A percentile compares a stretch with the other conserved stretches of the same genome.
These are phyloP conservation scores for Astyanax mexicanus DNA, from an alignment of 2,797 vertebrate species.

Conservation along the genomic window DNA sequence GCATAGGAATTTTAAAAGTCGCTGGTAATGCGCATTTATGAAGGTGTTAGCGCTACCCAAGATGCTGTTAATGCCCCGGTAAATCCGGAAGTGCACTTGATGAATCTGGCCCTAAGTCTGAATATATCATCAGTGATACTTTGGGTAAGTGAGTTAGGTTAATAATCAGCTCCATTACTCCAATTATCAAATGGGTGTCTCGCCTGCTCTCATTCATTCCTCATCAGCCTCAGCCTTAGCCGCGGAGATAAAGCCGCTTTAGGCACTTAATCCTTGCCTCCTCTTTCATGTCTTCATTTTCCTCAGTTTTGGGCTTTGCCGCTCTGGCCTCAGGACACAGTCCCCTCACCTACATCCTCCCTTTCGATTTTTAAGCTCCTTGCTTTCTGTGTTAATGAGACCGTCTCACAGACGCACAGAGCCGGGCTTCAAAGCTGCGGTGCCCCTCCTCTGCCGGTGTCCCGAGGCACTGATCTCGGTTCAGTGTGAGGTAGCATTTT, in stretches of 20 bases:
- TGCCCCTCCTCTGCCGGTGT: conserved; percentile 69
- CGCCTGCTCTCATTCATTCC: conserved; percentile 3
- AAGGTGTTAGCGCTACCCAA: no score
- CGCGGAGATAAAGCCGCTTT: conserved; percentile 4
- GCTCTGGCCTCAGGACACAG: conserved; percentile 57
- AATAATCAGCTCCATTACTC: neutral
- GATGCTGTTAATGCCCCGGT: no score
- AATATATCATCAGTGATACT: neutral
- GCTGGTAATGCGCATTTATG: no score
- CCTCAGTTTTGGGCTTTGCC: conserved; percentile 39
- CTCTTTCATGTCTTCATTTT: conserved; percentile 34
- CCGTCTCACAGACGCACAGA: conserved; percentile 63
- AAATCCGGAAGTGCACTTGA: no score
- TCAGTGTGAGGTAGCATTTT: conserved; percentile 70
- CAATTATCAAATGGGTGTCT: conserved; percentile 30
- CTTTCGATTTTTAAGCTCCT: conserved; percentile 15
- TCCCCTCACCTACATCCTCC: conserved; percentile 56
- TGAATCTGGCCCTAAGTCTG: no score
- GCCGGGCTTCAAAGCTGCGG: conserved; percentile 52
- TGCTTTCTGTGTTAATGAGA: conserved; percentile 63
- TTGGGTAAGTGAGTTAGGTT: neutral
- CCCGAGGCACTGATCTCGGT: conserved; percentile 60
- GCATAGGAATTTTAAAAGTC: no score
- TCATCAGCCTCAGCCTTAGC: conserved; percentile 5
- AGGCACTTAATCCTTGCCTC: conserved; percentile 9